phyloP scores from a whole-genome alignment of 2,113 vertebrate genomes.

The Phrynosoma platyrhinos region DNA sequence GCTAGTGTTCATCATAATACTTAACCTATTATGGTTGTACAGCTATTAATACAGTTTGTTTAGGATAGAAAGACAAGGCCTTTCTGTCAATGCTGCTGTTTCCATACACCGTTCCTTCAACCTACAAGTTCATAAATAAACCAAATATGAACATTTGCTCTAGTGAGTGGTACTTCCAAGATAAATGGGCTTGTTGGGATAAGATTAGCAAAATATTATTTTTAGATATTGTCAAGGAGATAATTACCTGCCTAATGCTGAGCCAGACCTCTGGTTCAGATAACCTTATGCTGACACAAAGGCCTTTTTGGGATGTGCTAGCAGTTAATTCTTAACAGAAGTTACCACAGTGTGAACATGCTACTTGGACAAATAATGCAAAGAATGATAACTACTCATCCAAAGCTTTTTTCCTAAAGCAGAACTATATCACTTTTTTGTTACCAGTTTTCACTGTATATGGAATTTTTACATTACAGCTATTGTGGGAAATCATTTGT shows the following conservation, averaged over 20 bases:
- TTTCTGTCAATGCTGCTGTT: not conserved
- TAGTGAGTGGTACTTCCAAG: not conserved
- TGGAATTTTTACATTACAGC: not conserved
- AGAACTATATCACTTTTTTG: not conserved
- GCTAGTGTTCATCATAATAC: slow-evolving; percentile 18
- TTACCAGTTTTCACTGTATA: not conserved
- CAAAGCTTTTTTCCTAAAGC: no score
- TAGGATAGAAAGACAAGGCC: slow-evolving; percentile 44
- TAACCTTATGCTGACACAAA: not conserved
- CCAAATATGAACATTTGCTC: not conserved
- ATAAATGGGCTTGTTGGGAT: not conserved
- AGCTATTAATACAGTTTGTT: slow-evolving; percentile 4
- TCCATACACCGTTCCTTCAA: not conserved
- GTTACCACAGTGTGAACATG: not conserved
- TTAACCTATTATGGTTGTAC: slow-evolving; percentile 47
- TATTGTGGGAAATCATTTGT: not conserved
- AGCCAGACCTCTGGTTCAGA: not conserved
- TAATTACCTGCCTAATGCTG: not conserved
- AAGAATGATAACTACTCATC: not conserved
- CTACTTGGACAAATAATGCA: not conserved
- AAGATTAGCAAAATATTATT: not conserved
- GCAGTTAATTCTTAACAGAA: not conserved
- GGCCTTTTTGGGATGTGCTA: not conserved
- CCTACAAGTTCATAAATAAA: not conserved
- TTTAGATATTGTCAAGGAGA: not conserved